phyloP scores from a whole-genome alignment of 2,888 invertebrate genomes.

The Acronicta leporina region DNA sequence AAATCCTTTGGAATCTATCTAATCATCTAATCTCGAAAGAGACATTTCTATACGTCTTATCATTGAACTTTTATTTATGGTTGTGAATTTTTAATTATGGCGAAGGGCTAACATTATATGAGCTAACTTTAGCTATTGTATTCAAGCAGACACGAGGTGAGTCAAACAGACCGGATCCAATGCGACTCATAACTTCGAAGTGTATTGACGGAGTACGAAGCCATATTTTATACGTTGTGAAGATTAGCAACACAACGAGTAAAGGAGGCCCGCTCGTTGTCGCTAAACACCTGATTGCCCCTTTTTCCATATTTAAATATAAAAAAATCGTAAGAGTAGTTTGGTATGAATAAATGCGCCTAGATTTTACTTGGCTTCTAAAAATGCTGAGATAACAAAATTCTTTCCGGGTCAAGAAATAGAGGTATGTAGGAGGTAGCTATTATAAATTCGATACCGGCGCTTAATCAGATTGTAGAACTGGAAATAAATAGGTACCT shows the following conservation, averaged over 20 bases:
- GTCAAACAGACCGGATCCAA: slow-evolving; percentile 19
- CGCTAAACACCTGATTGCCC: slow-evolving; percentile 22
- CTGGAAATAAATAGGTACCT: slow-evolving; percentile 38
- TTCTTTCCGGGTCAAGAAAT: slow-evolving; percentile 6
- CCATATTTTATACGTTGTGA: slow-evolving; percentile 17
- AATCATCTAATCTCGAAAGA: too few relatives aligned
- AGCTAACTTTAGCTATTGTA: slow-evolving; percentile 18
- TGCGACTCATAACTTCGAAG: slow-evolving; percentile 1
- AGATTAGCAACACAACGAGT: slow-evolving; percentile 8
- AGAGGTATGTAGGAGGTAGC: background rate
- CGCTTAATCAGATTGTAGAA: slow-evolving; percentile 42
- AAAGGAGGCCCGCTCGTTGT: slow-evolving; percentile 6
- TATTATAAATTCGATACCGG: slow-evolving; percentile 11
- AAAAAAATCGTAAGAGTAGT: slow-evolving; percentile 9
- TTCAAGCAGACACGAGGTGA: slow-evolving; percentile 7
- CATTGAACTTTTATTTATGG: slow-evolving; percentile 4
- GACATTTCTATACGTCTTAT: background rate
- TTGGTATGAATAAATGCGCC: background rate
- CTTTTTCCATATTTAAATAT: background rate
- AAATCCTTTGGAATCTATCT: too few relatives aligned
- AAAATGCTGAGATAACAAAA: background rate
- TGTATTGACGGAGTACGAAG: slow-evolving; percentile 24
- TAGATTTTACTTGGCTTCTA: background rate
- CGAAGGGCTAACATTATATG: slow-evolving; percentile 8
- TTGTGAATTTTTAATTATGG: background rate